Evolutionary conservation across 2,113 vertebrate genomes (phyloP).

Genomic region (Isurus oxyrinchus): DNA sequence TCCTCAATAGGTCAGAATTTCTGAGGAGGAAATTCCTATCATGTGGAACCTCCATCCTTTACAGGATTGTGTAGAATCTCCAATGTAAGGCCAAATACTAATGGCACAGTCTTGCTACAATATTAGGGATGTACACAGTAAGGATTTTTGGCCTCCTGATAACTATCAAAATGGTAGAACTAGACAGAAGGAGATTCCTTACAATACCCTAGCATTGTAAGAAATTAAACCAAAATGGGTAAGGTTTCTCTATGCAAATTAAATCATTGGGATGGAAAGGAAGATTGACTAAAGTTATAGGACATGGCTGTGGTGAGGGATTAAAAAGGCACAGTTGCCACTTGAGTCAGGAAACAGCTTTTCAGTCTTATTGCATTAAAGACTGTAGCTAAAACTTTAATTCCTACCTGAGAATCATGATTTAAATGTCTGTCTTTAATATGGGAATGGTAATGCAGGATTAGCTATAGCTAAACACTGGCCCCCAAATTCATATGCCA

Average conservation of each 20-base stretch:
- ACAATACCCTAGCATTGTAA: neutral
- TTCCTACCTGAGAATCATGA: neutral
- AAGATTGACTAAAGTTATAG: neutral
- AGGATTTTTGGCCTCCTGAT: neutral
- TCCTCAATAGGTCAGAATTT: too few relatives aligned
- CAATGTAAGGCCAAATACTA: neutral
- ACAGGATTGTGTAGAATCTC: neutral
- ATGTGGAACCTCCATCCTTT: neutral
- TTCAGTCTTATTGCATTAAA: neutral
- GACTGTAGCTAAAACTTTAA: neutral
- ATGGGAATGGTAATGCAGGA: neutral
- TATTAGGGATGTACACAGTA: neutral
- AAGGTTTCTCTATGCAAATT: neutral
- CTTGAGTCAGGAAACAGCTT: neutral
- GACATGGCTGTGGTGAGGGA: neutral
- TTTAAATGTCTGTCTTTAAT: neutral
- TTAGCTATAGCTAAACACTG: neutral
- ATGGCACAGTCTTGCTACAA: neutral
- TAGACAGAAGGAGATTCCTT: neutral
- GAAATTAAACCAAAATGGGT: neutral
- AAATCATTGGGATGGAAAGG: neutral
- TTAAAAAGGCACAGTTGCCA: neutral
- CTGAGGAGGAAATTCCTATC: too few relatives aligned
- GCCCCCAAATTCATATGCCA: neutral
- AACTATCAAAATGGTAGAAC: neutral